Conservation (phyloP, 2,113 vertebrate species). For the Gnathonemus echidnorhynchus region DNA sequence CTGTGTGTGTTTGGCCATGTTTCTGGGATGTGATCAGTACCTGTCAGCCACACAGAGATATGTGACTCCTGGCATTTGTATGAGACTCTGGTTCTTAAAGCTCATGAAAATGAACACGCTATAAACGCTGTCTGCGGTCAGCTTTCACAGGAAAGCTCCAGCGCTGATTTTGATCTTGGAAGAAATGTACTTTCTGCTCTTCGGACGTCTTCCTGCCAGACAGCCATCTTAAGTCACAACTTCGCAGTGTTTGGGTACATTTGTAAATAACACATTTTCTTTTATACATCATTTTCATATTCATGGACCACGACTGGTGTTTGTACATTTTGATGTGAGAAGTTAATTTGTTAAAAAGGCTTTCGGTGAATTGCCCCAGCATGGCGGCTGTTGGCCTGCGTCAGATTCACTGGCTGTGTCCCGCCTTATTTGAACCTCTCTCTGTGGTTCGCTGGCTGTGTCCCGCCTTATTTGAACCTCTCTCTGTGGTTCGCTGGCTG, state of each 20-base stretch:
- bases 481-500: too few species aligned
- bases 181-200: not conserved
- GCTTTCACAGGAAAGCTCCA: not conserved
- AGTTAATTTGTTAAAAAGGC: too few species aligned
- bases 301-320: not conserved
- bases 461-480: not conserved
- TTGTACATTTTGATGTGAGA: not conserved
- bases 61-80: not conserved
- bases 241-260: not conserved
- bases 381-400: not conserved
- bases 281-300: not conserved
- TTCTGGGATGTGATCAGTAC: not conserved
- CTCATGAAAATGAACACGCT: not conserved
- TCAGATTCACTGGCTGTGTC: not conserved
- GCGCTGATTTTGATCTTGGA: not conserved
- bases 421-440: not conserved
- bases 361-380: not conserved
- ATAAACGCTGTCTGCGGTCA: not conserved
- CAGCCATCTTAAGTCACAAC: not conserved
- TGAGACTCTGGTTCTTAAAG: not conserved
- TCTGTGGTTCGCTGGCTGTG: not conserved
- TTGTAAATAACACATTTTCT: not conserved
- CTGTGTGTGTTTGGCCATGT: not conserved
- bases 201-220: not conserved
- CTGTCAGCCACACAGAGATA: not conserved